phyloP scores from a whole-genome alignment of 2,888 invertebrate species.

The Caenorhabditis panamensis region DNA sequence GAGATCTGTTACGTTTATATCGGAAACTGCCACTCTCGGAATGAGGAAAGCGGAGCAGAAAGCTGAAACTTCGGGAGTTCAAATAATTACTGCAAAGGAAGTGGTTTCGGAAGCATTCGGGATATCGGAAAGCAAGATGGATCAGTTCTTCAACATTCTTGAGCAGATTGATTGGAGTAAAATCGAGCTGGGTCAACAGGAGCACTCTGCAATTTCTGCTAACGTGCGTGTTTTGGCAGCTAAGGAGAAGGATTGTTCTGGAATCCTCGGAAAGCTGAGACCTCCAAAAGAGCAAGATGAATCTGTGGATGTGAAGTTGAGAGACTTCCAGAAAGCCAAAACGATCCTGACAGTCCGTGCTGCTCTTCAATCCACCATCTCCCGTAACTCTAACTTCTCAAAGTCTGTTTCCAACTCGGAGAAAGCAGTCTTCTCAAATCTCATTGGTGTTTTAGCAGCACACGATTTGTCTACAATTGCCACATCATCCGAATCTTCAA shows the following conservation, averaged over 20 bases:
- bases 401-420: slow-evolving; percentile 30
- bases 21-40: slow-evolving; percentile 31
- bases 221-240: slow-evolving; percentile 33
- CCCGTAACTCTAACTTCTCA: slow-evolving; percentile 32
- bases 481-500: slow-evolving; percentile 27
- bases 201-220: slow-evolving; percentile 25
- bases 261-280: slow-evolving; percentile 47
- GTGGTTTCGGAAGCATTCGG: slow-evolving; percentile 30
- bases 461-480: slow-evolving; percentile 40
- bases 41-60: slow-evolving; percentile 32
- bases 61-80: slow-evolving; percentile 3
- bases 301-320: slow-evolving; percentile 24
- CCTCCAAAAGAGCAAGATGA: slow-evolving; percentile 48
- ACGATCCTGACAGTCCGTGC: slow-evolving; percentile 27
- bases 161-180: slow-evolving; percentile 55
- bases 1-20: slow-evolving; percentile 4
- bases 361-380: slow-evolving; percentile 27
- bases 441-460: slow-evolving; percentile 33
- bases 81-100: slow-evolving; percentile 17
- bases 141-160: slow-evolving; percentile 37
- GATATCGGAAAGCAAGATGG: slow-evolving; percentile 10
- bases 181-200: slow-evolving; percentile 29
- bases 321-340: slow-evolving; percentile 10
- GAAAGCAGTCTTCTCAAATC: slow-evolving; percentile 34
- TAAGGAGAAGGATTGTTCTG: slow-evolving; percentile 16